phyloP scores from a whole-genome alignment of 2,888 invertebrate genomes.

The Cryptocephalus primarius region DNA sequence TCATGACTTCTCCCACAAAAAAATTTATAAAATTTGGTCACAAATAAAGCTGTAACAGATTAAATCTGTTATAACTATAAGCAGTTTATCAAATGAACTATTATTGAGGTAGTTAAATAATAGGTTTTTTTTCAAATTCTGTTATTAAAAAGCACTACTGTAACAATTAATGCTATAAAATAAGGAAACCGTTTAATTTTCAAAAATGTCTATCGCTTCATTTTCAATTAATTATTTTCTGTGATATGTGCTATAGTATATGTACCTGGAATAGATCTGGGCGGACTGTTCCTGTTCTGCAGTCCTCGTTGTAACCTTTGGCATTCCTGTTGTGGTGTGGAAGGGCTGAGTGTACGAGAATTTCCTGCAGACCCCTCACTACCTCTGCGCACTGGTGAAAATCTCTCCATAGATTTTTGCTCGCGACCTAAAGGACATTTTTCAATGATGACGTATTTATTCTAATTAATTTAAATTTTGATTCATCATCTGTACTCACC shows the following conservation, averaged over 20 bases:
- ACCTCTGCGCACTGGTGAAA: conserved; percentile 83
- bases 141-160: too few relatives aligned
- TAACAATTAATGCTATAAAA: too few relatives aligned
- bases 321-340: conserved; percentile 66
- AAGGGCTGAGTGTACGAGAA: conserved; percentile 46
- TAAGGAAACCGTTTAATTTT: background rate
- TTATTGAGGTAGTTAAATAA: too few relatives aligned
- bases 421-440: conserved; percentile 40
- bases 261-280: conserved; percentile 48
- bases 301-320: conserved; percentile 58
- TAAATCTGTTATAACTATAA: too few relatives aligned
- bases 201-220: background rate
- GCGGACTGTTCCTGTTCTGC: conserved; percentile 37
- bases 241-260: too few relatives aligned
- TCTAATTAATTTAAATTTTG: background rate
- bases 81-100: too few relatives aligned
- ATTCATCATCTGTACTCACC: conserved; percentile 44
- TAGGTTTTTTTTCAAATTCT: too few relatives aligned
- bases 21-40: too few relatives aligned
- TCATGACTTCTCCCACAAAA: too few relatives aligned
- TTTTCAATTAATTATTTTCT: background rate
- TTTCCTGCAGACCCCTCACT: conserved; percentile 59
- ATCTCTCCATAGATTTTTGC: conserved; percentile 56
- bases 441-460: background rate
- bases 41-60: too few relatives aligned